phyloP scores from a whole-genome alignment of 2,797 vertebrate genomes.

The Martes flavigula region DNA sequence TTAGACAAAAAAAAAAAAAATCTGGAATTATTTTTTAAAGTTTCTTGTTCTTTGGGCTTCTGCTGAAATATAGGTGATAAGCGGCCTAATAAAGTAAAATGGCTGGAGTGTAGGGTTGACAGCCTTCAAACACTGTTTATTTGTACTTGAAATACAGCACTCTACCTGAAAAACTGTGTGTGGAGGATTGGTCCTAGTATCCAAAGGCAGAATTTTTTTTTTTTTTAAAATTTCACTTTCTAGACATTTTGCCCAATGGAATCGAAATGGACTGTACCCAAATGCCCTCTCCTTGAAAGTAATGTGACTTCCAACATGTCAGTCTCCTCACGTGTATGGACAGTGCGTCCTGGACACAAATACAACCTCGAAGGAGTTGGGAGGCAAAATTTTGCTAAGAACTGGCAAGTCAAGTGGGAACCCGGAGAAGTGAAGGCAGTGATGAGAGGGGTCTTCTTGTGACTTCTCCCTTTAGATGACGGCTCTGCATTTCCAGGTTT shows the following conservation, averaged over 20 bases:
- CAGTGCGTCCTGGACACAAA: neutral
- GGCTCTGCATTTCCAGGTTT: slow-evolving; percentile 31
- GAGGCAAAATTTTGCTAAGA: neutral
- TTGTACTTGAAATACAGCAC: slow-evolving; percentile 73
- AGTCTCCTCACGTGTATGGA: neutral
- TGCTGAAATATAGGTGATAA: slow-evolving; percentile 77
- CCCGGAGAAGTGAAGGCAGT: slow-evolving; percentile 27
- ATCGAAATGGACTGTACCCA: neutral
- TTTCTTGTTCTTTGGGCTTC: slow-evolving; percentile 52
- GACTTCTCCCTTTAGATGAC: neutral
- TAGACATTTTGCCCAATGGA: slow-evolving; percentile 67
- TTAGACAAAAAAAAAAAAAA: slow-evolving; percentile 82
- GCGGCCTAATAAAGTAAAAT: slow-evolving; percentile 65
- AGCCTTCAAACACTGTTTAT: slow-evolving; percentile 78
- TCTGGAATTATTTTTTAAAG: slow-evolving; percentile 38
- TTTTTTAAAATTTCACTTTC: neutral
- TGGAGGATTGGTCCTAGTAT: slow-evolving; percentile 70
- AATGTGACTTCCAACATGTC: neutral
- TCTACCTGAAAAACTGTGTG: slow-evolving; percentile 76
- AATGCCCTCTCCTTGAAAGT: slow-evolving; percentile 56
- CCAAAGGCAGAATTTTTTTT: slow-evolving; percentile 47
- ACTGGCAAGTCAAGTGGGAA: neutral
- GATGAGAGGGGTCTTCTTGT: neutral
- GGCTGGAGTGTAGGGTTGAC: slow-evolving; percentile 76
- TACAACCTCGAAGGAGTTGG: neutral